Evolutionary conservation across 2,797 vertebrate species (phyloP).

Genomic region (Tachyglossus aculeatus): DNA sequence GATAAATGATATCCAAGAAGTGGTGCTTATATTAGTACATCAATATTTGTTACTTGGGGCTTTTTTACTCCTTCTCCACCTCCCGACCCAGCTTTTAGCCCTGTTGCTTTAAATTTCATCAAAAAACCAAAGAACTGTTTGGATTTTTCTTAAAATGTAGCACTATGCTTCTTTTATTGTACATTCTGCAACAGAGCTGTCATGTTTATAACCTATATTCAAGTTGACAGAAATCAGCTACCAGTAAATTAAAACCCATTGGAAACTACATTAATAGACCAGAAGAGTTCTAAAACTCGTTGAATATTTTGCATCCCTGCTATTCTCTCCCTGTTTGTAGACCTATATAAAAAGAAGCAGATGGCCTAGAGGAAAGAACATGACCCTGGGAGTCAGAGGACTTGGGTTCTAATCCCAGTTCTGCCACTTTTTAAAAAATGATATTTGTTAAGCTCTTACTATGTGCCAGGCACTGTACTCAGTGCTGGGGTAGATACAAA

Average conservation of each 20-base stretch:
- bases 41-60: neutral
- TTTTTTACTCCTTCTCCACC: slow-evolving; percentile 1
- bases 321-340: neutral
- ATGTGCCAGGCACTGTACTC: too few species aligned
- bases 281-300: slow-evolving; percentile 7
- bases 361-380: too few species aligned
- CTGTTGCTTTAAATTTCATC: slow-evolving; percentile 36
- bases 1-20: too few species aligned
- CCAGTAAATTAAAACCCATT: slow-evolving; percentile 31
- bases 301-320: neutral
- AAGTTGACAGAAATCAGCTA: slow-evolving; percentile 40
- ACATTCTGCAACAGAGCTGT: slow-evolving; percentile 30
- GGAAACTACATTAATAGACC: slow-evolving; percentile 33
- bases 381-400: too few species aligned
- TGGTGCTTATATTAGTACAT: neutral
- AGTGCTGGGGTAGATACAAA: too few species aligned
- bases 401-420: too few species aligned
- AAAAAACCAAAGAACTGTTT: slow-evolving; percentile 23
- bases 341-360: neutral
- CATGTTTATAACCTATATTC: slow-evolving; percentile 23
- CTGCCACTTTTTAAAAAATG: too few species aligned
- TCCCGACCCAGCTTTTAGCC: slow-evolving; percentile 5
- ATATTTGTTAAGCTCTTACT: too few species aligned
- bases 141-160: slow-evolving; percentile 45
- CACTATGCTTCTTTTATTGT: neutral